Evolutionary conservation across 2,113 vertebrate species (phyloP), one percentile per base, ranked within the genome.

Genomic region (Cervus canadensis): DNA sequence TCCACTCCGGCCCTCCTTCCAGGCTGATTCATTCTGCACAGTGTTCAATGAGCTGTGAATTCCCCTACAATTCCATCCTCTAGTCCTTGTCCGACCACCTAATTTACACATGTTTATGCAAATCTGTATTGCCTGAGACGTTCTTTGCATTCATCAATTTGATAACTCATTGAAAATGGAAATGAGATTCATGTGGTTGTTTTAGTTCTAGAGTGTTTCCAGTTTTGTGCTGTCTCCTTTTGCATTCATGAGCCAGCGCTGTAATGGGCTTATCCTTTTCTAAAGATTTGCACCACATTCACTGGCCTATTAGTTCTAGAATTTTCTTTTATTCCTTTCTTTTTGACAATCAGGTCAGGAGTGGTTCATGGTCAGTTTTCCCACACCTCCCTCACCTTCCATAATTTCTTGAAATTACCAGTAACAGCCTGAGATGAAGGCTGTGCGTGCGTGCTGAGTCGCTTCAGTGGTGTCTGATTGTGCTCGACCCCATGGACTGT

Each of bases 21-120:
- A 50, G 56, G 13, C 23, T 1, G 12, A 14, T 17, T 12, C 83
- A 8, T 1, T 11, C 11, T 2, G 2, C 0, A 11, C 81, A 2
- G 84, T 7, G 40, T 78, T 64, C 50, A 33, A 2, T 7, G 1
- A 40, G 89, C 89, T 60, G 7, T 6, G 15, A 25, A 56, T 14
- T 30, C 36, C 50, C 56, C 19, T 33, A 3, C 1, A 28, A 43
- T 21, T 59, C 71, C 10, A 25, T 4, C 64, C 0, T 14, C 15
- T 16, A 0, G 30, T 10, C 43, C 30, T 25, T 13, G 45, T 54
- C 7, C 8, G 33, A 11, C 36, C 71, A 28, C 59, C 87, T 83
- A 4, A 19, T 78, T 30, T 48, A 40, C 64, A 82, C 17, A 30
- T 59, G 21, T 28, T 26, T 40, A 40, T 21, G 25, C 56, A 13